Percentiles rank a stretch among this genome's conserved stretches.
Conservation (phyloP, 1,140 invertebrate genomes). For the Nasonia giraulti region DNA sequence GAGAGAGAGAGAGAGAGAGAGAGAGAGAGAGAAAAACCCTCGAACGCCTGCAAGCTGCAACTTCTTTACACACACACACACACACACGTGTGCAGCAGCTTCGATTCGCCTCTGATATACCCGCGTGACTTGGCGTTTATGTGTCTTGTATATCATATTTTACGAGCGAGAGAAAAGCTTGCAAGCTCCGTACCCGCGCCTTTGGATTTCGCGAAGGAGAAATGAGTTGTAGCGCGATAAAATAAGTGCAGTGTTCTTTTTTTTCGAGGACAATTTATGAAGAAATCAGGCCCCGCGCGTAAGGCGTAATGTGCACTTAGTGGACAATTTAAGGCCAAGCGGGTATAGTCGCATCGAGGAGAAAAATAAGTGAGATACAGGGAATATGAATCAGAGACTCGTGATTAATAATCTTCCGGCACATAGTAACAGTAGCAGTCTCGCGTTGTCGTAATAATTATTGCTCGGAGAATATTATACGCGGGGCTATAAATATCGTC, state of each 20-base stretch:
- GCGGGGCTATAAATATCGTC: not conserved
- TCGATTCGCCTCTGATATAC: not conserved
- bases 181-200: too few relatives aligned
- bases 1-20: not conserved
- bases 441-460: not conserved
- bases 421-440: not conserved
- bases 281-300: too few relatives aligned
- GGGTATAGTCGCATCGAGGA: not conserved
- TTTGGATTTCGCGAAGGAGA: too few relatives aligned
- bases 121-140: not conserved
- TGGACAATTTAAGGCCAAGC: not conserved
- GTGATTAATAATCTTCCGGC: not conserved
- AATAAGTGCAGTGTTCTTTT: too few relatives aligned
- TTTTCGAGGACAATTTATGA: too few relatives aligned
- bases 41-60: not conserved
- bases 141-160: not conserved
- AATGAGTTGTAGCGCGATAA: too few relatives aligned
- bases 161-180: not conserved
- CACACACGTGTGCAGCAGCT: not conserved
- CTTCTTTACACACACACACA: not conserved
- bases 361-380: not conserved
- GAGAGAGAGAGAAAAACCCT: too few relatives aligned
- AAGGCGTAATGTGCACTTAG: not conserved
- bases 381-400: not conserved
- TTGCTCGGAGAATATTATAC: not conserved